phyloP scores from a whole-genome alignment of 2,113 vertebrate genomes.

The Hypomesus transpacificus region DNA sequence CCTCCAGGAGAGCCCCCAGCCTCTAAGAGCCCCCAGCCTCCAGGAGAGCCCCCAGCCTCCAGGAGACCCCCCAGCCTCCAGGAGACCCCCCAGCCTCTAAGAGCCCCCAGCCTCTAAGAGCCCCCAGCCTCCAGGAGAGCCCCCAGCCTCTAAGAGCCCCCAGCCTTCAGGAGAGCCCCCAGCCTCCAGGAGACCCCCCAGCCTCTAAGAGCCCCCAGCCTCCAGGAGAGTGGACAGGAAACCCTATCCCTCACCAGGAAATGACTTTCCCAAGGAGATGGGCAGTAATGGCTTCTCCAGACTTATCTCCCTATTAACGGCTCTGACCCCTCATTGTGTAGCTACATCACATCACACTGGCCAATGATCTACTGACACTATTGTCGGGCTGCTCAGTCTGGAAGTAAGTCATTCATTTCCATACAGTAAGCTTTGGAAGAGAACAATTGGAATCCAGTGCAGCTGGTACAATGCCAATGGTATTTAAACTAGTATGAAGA shows the following conservation, averaged over 20 bases:
- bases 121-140: constrained; percentile 32
- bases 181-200: no score
- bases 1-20: constrained; percentile 29
- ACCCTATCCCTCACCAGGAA: constrained; percentile 29
- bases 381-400: constrained; percentile 2
- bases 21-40: constrained; percentile 22
- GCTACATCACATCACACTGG: constrained; percentile 3
- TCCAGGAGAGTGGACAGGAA: constrained; percentile 30
- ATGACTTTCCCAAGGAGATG: constrained; percentile 15
- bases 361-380: neutral
- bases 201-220: neutral
- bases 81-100: no score
- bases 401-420: neutral
- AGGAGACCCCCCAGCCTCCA: no score
- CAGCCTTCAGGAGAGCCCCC: no score
- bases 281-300: constrained; percentile 23
- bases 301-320: constrained; percentile 9
- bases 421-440: neutral
- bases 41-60: no score
- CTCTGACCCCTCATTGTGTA: neutral
- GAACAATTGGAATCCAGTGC: no score
- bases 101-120: no score
- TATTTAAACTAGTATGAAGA: no score
- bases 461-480: no score
- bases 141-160: no score